Percentiles rank a stretch among this genome's conserved stretches.
phyloP scores from a whole-genome alignment of 2,888 invertebrate species.

The Patella pellucida region DNA sequence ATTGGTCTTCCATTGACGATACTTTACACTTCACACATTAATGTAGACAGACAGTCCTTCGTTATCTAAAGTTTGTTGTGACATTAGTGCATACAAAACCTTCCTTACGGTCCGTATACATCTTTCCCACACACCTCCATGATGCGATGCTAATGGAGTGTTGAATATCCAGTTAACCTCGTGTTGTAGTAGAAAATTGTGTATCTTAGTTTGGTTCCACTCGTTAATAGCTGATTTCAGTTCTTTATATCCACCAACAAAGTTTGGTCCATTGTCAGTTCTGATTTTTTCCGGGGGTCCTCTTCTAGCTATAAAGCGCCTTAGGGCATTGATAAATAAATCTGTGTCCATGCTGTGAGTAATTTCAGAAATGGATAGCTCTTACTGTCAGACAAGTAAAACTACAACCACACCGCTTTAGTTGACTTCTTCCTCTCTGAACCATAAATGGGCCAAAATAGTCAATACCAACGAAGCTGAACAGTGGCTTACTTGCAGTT shows the following conservation, averaged over 20 bases:
- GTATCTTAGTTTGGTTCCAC: conserved; percentile 12
- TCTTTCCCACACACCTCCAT: conserved; percentile 36
- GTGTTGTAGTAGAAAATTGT: conserved; percentile 15
- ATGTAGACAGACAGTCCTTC: conserved; percentile 4
- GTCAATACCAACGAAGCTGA: conserved; percentile 26
- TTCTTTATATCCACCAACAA: conserved; percentile 22
- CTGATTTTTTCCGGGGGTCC: conserved; percentile 22
- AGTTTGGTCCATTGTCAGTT: conserved; percentile 30
- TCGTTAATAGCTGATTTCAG: conserved; percentile 5
- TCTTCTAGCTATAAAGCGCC: conserved; percentile 23
- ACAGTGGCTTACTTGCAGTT: conserved; percentile 26
- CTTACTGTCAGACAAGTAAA: conserved; percentile 34
- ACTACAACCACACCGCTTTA: conserved; percentile 28
- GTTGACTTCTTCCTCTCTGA: conserved; percentile 20
- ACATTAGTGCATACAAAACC: neutral
- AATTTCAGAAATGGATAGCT: conserved; percentile 30
- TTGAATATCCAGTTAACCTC: conserved; percentile 32
- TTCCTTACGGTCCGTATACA: conserved; percentile 12
- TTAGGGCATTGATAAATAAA: conserved; percentile 29
- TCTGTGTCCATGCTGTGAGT: conserved; percentile 19
- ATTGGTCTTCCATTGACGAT: conserved; percentile 32
- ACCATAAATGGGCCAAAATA: conserved; percentile 29
- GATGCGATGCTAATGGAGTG: conserved; percentile 35
- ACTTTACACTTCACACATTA: conserved; percentile 15
- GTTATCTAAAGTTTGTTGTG: neutral